phyloP scores from a whole-genome alignment of 2,113 vertebrate genomes.

The Paramisgurnus dabryanus region DNA sequence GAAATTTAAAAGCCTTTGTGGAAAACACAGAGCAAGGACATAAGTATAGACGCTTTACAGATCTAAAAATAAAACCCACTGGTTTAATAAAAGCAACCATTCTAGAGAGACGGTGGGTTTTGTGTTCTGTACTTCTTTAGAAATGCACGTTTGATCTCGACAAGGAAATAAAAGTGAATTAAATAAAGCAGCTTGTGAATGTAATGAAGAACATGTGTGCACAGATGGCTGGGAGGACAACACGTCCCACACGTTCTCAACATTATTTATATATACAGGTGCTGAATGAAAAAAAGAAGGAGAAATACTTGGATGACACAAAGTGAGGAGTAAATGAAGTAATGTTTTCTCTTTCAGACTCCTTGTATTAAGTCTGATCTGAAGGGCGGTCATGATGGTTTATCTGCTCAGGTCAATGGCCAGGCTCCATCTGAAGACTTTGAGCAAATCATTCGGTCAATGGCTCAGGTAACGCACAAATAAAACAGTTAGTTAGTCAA shows the following conservation, averaged over 20 bases:
- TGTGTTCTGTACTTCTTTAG: background rate
- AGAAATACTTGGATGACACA: slow-evolving; percentile 7
- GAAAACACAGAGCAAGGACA: no score
- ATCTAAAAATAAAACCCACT: no score
- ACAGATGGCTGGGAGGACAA: slow-evolving; percentile 45
- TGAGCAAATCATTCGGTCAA: slow-evolving; percentile 83
- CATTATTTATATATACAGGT: slow-evolving; percentile 35
- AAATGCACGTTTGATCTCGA: background rate
- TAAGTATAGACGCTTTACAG: no score
- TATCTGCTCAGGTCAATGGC: slow-evolving; percentile 70
- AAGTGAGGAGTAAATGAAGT: background rate
- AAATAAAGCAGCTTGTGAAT: slow-evolving; percentile 26
- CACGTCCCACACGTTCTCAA: slow-evolving; percentile 27
- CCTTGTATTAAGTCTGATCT: slow-evolving; percentile 58
- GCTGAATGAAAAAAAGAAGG: slow-evolving; percentile 39
- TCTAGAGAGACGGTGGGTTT: no score
- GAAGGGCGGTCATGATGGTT: slow-evolving; percentile 75
- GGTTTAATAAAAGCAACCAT: no score
- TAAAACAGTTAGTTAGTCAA: background rate
- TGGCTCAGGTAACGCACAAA: slow-evolving; percentile 86
- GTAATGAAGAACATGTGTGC: slow-evolving; percentile 43
- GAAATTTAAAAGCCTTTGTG: no score
- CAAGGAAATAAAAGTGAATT: slow-evolving; percentile 40
- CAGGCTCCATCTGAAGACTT: slow-evolving; percentile 80
- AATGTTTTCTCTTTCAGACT: slow-evolving; percentile 10